Conservation (phyloP, 2,113 vertebrate species). For the Brachypteracias leptosomus region DNA sequence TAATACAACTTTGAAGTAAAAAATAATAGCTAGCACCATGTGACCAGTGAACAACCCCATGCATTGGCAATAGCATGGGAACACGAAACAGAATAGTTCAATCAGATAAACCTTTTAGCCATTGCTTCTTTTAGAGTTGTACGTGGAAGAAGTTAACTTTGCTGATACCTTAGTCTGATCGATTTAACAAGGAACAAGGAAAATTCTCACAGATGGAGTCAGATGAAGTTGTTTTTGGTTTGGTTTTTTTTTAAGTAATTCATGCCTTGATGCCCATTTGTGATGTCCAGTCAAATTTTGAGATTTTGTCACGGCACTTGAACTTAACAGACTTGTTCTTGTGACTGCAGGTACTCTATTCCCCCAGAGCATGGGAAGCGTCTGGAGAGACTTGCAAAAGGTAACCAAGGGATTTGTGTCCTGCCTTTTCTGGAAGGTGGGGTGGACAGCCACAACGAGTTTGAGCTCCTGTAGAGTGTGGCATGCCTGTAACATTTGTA, state of each 20-base stretch:
- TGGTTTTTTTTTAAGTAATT: background rate
- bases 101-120: background rate
- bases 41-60: background rate
- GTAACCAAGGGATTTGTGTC: conserved; percentile 60
- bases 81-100: background rate
- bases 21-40: background rate
- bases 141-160: background rate
- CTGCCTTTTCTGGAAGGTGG: background rate
- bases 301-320: background rate
- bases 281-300: background rate
- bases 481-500: background rate
- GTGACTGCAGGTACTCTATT: conserved; percentile 87
- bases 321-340: background rate
- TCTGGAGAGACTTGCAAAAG: conserved; percentile 93
- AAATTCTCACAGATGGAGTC: background rate
- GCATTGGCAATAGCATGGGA: background rate
- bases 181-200: background rate
- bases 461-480: background rate
- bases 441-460: background rate
- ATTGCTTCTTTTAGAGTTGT: background rate
- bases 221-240: too few species aligned
- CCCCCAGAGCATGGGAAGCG: conserved; percentile 95
- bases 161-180: background rate
- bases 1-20: conserved; percentile 10
- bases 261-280: background rate